Percentiles rank a stretch among this genome's conserved stretches.
Conservation (phyloP, 1,140 invertebrate species). For the Aethina tumida region DNA sequence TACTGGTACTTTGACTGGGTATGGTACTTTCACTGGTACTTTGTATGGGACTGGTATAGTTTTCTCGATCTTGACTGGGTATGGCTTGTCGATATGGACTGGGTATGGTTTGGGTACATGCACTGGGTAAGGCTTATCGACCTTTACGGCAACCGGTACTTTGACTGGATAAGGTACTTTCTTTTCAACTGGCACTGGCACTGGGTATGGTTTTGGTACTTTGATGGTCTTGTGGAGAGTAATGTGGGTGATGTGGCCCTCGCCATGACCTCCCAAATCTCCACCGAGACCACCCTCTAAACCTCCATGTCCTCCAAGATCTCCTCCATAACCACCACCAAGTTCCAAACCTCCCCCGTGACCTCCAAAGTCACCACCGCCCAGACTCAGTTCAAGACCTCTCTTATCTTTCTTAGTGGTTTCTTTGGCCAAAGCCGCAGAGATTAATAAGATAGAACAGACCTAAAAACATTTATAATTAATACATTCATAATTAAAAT, state of each 20-base stretch:
- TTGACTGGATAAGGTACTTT: constrained; percentile 28
- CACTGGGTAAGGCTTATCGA: constrained; percentile 29
- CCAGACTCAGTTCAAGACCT: too few species aligned
- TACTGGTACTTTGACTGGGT: constrained; percentile 37
- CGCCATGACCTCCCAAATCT: constrained; percentile 6
- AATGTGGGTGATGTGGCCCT: constrained; percentile 24
- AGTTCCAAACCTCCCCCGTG: constrained; percentile 7
- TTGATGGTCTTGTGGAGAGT: constrained; percentile 24
- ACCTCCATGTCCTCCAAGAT: constrained; percentile 9
- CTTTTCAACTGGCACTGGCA: constrained; percentile 32
- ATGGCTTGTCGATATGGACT: constrained; percentile 40
- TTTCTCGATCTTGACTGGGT: constrained; percentile 44
- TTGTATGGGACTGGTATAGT: constrained; percentile 42
- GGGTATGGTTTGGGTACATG: constrained; percentile 28
- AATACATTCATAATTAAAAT: too few species aligned
- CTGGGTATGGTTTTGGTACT: constrained; percentile 31
- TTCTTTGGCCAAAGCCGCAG: too few species aligned
- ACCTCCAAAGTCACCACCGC: constrained; percentile 13
- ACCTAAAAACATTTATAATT: too few species aligned
- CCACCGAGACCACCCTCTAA: constrained; percentile 9
- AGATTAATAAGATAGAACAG: too few species aligned
- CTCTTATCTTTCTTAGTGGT: too few species aligned
- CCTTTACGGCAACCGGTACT: constrained; percentile 32
- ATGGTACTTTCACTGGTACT: constrained; percentile 47
- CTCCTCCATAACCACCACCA: constrained; percentile 11